Conservation (phyloP, 2,888 invertebrate species). For the Mythimna albipuncta region DNA sequence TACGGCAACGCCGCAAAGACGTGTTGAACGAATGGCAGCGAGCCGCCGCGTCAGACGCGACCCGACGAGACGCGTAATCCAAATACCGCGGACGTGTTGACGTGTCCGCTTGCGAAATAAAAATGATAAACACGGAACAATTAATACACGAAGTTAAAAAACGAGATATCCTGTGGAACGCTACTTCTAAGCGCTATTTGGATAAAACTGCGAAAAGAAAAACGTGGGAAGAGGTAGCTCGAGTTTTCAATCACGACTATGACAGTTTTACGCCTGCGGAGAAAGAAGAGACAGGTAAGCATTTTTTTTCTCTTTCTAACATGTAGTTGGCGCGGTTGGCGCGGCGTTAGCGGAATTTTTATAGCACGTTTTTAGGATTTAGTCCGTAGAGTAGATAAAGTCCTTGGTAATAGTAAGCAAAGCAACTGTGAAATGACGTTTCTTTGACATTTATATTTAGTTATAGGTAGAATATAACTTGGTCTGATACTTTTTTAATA, state of each 20-base stretch:
- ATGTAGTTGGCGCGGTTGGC: slow-evolving; percentile 7
- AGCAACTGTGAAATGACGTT: neutral
- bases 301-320: slow-evolving; percentile 16
- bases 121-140: slow-evolving; percentile 51
- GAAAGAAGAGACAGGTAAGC: slow-evolving; percentile 39
- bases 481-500: neutral
- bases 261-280: neutral
- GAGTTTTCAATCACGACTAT: slow-evolving; percentile 28
- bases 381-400: too few relatives aligned
- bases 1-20: slow-evolving; percentile 56
- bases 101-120: neutral
- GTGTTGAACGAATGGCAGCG: slow-evolving; percentile 23
- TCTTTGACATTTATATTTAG: neutral
- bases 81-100: slow-evolving; percentile 7
- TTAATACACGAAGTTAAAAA: slow-evolving; percentile 47
- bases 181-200: slow-evolving; percentile 6
- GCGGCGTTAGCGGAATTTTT: slow-evolving; percentile 15
- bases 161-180: slow-evolving; percentile 45
- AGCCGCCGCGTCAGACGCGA: neutral
- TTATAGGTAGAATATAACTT: neutral
- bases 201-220: slow-evolving; percentile 9
- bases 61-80: slow-evolving; percentile 4
- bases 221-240: slow-evolving; percentile 48
- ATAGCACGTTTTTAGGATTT: too few relatives aligned
- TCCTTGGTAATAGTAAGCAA: too few relatives aligned